phyloP scores from a whole-genome alignment of 2,113 vertebrate genomes.

The Gambusia holbrooki region DNA sequence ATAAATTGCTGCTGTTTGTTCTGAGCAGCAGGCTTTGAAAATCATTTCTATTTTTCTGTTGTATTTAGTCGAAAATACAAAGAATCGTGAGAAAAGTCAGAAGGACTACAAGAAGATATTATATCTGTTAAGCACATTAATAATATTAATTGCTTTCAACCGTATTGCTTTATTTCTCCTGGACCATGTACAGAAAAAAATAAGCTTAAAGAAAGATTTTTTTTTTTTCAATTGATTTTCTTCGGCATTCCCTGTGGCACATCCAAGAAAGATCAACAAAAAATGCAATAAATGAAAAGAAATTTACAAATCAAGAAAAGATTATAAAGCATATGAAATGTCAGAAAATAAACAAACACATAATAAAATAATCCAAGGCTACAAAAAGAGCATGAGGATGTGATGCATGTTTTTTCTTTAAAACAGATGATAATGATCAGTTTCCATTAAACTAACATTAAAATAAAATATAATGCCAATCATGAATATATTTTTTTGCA shows the following conservation, averaged over 20 bases:
- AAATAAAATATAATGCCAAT: too few relatives aligned
- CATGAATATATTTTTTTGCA: too few relatives aligned
- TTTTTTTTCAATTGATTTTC: background rate
- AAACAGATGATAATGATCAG: too few relatives aligned
- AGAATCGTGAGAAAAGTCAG: background rate
- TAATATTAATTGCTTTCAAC: slow-evolving; percentile 13
- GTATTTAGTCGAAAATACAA: slow-evolving; percentile 12
- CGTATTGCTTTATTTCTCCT: background rate
- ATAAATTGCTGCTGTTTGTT: slow-evolving; percentile 54
- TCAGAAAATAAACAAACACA: too few relatives aligned
- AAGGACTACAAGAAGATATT: background rate
- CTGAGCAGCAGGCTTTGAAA: slow-evolving; percentile 47
- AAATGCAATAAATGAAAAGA: too few relatives aligned
- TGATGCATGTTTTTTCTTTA: too few relatives aligned
- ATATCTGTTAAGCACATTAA: background rate
- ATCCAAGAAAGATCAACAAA: too few relatives aligned
- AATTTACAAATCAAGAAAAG: too few relatives aligned
- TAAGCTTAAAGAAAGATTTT: background rate
- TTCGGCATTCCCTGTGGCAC: background rate
- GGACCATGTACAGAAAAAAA: background rate
- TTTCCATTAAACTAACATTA: too few relatives aligned
- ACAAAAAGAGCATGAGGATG: too few relatives aligned
- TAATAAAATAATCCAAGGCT: too few relatives aligned
- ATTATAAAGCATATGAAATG: too few relatives aligned
- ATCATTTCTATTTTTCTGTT: slow-evolving; percentile 26